Conservation (phyloP, 2,113 vertebrate species). For the Bufo bufo region DNA sequence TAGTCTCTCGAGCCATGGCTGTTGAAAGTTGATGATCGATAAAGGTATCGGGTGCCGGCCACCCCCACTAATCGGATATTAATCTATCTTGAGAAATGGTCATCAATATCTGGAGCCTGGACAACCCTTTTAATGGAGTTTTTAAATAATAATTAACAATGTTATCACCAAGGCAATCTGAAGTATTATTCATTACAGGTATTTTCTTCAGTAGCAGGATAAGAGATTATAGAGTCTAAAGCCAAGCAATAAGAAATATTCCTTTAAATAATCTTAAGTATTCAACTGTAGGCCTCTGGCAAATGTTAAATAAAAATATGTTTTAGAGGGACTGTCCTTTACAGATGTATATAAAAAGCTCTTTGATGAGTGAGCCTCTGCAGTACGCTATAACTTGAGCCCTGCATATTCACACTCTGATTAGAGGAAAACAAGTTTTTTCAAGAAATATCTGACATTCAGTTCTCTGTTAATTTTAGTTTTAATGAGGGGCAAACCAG, state of each 20-base stretch:
- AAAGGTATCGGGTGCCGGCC: too few species aligned
- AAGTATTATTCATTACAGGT: too few species aligned
- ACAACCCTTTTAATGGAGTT: not conserved
- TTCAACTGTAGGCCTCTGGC: not conserved
- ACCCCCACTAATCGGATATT: too few species aligned
- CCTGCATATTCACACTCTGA: slow-evolving; percentile 27
- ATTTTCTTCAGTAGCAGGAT: too few species aligned
- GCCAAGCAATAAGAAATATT: slow-evolving; percentile 1
- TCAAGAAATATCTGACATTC: slow-evolving; percentile 41
- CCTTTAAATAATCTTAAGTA: slow-evolving; percentile 12
- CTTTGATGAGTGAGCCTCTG: slow-evolving; percentile 47
- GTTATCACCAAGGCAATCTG: not conserved
- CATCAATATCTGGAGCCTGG: too few species aligned
- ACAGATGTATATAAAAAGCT: not conserved
- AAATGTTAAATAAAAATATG: not conserved
- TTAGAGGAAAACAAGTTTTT: slow-evolving; percentile 49
- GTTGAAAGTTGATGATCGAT: too few species aligned
- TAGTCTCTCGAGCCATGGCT: too few species aligned
- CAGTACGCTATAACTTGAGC: not conserved
- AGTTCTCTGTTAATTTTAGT: slow-evolving; percentile 47
- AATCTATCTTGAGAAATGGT: too few species aligned
- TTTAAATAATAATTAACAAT: not conserved
- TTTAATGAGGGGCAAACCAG: slow-evolving; percentile 55
- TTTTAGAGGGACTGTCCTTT: not conserved
- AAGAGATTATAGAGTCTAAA: not conserved